Evolutionary conservation across 2,113 vertebrate genomes (phyloP).

Genomic region (Astatotilapia flaviijosephi): DNA sequence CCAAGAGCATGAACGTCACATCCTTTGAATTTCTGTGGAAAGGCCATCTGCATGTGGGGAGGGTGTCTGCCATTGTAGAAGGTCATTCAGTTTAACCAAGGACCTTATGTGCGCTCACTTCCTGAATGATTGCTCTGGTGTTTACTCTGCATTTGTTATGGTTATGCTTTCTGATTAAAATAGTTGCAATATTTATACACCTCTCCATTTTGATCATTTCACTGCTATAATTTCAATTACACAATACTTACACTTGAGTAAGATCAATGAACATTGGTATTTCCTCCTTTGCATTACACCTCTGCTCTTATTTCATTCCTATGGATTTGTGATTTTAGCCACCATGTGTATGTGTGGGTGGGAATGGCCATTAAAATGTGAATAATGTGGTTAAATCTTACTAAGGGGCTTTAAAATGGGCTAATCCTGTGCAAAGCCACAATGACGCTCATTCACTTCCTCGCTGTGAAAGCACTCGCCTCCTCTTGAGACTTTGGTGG

Average conservation of each 20-base stretch:
- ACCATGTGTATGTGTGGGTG: constrained; percentile 19
- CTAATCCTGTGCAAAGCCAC: constrained; percentile 61
- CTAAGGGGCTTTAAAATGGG: constrained; percentile 66
- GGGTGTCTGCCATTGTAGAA: neutral
- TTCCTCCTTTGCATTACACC: neutral
- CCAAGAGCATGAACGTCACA: neutral
- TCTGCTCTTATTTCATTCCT: constrained; percentile 20
- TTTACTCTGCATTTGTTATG: neutral
- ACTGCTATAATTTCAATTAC: neutral
- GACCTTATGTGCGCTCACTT: neutral
- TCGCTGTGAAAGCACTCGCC: constrained; percentile 36
- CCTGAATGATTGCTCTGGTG: neutral
- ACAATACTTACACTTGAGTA: neutral
- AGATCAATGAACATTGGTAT: constrained; percentile 18
- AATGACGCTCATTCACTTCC: constrained; percentile 61
- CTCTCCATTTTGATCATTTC: neutral
- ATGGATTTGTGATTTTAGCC: constrained; percentile 25
- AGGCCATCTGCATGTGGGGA: neutral
- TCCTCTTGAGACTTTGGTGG: constrained; percentile 40
- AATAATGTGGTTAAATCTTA: constrained; percentile 60
- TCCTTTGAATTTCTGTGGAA: neutral
- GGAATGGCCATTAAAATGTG: constrained; percentile 55
- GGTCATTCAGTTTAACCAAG: neutral
- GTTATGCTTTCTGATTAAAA: neutral
- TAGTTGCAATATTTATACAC: neutral